A percentile compares a stretch with the other conserved stretches of the same genome.
phyloP scores from a whole-genome alignment of 2,888 invertebrate species.

The Eilema sororculum region DNA sequence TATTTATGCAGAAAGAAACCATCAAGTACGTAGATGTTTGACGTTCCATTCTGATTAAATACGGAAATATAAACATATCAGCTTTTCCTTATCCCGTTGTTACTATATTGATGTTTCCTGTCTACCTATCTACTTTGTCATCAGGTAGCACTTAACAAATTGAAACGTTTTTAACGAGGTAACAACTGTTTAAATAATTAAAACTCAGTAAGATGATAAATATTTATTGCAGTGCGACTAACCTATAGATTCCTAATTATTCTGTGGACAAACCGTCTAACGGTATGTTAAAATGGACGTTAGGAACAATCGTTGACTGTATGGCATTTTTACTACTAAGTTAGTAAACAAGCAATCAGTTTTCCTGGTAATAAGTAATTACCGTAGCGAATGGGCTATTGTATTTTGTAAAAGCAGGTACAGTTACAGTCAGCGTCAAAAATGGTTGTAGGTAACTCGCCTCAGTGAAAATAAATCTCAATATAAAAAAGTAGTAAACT shows the following conservation, averaged over 20 bases:
- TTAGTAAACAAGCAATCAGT: conserved; percentile 2
- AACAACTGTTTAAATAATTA: conserved; percentile 38
- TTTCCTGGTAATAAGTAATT: background rate
- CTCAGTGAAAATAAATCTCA: too few species aligned
- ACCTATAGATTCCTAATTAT: background rate
- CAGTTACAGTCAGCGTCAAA: background rate
- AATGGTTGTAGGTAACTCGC: too few species aligned
- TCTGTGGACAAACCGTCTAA: background rate
- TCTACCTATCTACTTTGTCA: conserved; percentile 1
- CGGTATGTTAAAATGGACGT: background rate
- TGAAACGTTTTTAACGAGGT: conserved; percentile 41
- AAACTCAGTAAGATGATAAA: conserved; percentile 15
- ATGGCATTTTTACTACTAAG: background rate
- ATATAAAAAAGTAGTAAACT: too few species aligned
- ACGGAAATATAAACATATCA: too few species aligned
- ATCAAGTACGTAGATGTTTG: too few species aligned
- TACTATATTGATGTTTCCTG: too few species aligned
- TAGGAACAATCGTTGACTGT: background rate
- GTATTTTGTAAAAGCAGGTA: background rate
- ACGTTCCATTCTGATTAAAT: too few species aligned
- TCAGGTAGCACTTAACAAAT: conserved; percentile 26
- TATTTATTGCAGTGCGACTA: conserved; percentile 9
- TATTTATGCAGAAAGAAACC: too few species aligned
- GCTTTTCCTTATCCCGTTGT: background rate
- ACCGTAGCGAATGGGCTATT: background rate